These are phyloP conservation scores for Sebastes steindachneri DNA, from an alignment of 2,797 vertebrate species.

Conservation along the genomic window DNA sequence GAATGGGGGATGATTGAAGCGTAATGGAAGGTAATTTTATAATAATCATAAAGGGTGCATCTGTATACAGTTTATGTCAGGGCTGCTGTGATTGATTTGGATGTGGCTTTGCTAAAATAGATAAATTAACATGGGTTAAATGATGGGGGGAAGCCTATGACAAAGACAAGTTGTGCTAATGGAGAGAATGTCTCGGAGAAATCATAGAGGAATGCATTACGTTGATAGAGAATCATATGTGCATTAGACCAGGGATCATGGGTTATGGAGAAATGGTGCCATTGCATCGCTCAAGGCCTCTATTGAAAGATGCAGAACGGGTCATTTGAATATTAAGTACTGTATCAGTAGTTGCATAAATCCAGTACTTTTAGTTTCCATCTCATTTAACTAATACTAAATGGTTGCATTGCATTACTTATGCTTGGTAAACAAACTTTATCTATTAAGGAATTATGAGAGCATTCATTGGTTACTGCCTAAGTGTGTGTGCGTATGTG, in stretches of 20 bases:
- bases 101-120: neutral
- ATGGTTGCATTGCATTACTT: constrained; percentile 29
- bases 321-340: constrained; percentile 48
- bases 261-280: neutral
- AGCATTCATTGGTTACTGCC: neutral
- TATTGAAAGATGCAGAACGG: neutral
- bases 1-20: neutral
- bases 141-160: neutral
- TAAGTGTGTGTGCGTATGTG: neutral
- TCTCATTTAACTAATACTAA: constrained; percentile 46
- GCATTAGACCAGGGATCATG: neutral
- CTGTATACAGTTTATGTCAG: neutral
- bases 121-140: neutral
- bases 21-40: neutral
- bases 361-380: constrained; percentile 30
- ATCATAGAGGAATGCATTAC: neutral
- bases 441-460: constrained; percentile 1
- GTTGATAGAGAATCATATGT: neutral
- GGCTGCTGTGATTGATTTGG: neutral
- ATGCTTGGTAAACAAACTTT: constrained; percentile 39
- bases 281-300: neutral
- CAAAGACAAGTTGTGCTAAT: neutral
- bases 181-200: neutral
- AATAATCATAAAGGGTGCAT: neutral
- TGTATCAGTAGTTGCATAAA: constrained; percentile 21